These are phyloP conservation scores for Porites lutea DNA, from an alignment of 64 coral and sea anemone species.

Conservation along the genomic window DNA sequence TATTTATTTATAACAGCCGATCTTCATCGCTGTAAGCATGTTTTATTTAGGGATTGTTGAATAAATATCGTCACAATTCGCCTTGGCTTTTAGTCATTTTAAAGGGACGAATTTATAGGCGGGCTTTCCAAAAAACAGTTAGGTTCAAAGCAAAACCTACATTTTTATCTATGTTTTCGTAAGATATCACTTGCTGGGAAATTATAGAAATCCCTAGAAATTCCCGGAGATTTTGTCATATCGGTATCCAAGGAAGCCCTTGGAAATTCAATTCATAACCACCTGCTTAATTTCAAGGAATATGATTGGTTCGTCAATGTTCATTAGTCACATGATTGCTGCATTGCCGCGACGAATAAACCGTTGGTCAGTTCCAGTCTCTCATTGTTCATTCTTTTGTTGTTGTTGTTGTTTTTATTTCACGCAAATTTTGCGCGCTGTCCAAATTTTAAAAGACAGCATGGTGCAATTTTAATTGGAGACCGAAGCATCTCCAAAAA, in stretches of 20 bases:
- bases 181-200: background rate
- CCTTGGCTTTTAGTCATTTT: background rate
- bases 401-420: no score
- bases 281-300: constrained; percentile 19
- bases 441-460: no score
- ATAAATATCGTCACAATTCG: background rate
- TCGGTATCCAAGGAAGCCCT: background rate
- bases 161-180: background rate
- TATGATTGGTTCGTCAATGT: background rate
- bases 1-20: constrained; percentile 45
- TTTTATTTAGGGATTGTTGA: constrained; percentile 10
- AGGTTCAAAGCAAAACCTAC: background rate
- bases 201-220: background rate
- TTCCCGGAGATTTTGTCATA: constrained; percentile 7
- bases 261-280: background rate
- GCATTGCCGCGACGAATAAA: no score
- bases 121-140: background rate
- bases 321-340: background rate
- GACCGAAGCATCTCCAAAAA: no score
- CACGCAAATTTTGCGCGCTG: no score
- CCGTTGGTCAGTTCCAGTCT: background rate
- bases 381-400: no score
- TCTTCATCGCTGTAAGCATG: background rate
- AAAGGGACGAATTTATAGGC: background rate
- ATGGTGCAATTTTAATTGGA: no score